A percentile compares a stretch with the other conserved stretches of the same genome.
phyloP scores from a whole-genome alignment of 2,888 invertebrate genomes.

The Fragum whitleyi region DNA sequence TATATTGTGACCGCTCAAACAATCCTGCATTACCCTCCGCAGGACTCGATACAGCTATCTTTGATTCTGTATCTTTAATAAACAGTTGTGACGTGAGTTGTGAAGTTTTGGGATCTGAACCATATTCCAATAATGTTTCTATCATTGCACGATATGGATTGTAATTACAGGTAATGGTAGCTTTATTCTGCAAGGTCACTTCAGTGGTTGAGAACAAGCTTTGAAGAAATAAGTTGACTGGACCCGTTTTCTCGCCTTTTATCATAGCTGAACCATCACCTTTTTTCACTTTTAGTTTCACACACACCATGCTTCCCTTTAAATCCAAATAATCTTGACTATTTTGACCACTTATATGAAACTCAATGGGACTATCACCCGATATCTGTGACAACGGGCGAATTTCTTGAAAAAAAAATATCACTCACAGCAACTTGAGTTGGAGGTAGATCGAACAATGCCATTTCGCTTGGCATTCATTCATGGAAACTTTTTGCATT shows the following conservation, averaged over 20 bases:
- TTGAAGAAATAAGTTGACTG: slow-evolving; percentile 35
- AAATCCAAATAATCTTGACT: slow-evolving; percentile 42
- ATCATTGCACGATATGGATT: slow-evolving; percentile 26
- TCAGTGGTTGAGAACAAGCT: slow-evolving; percentile 35
- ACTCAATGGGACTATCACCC: slow-evolving; percentile 36
- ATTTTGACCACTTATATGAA: slow-evolving; percentile 37
- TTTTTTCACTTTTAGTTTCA: slow-evolving; percentile 25
- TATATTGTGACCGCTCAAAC: neutral
- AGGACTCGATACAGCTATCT: neutral
- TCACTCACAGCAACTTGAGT: slow-evolving; percentile 36
- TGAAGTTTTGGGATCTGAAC: slow-evolving; percentile 17
- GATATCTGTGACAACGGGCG: slow-evolving; percentile 40
- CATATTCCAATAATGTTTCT: slow-evolving; percentile 25
- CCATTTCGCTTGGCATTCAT: slow-evolving; percentile 35
- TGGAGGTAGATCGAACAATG: slow-evolving; percentile 42
- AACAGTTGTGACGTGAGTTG: slow-evolving; percentile 27
- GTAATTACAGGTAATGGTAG: slow-evolving; percentile 20
- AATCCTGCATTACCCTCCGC: slow-evolving; percentile 5
- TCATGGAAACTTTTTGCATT: slow-evolving; percentile 39
- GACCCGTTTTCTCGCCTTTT: slow-evolving; percentile 21
- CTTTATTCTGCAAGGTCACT: slow-evolving; percentile 34
- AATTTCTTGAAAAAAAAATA: slow-evolving; percentile 34
- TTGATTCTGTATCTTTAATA: slow-evolving; percentile 3
- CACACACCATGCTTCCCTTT: slow-evolving; percentile 24
- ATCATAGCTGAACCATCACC: slow-evolving; percentile 14